Percentiles rank a stretch among this genome's conserved stretches.
Conservation (phyloP, 2,113 vertebrate genomes). For the Gallinago paraguaiae region DNA sequence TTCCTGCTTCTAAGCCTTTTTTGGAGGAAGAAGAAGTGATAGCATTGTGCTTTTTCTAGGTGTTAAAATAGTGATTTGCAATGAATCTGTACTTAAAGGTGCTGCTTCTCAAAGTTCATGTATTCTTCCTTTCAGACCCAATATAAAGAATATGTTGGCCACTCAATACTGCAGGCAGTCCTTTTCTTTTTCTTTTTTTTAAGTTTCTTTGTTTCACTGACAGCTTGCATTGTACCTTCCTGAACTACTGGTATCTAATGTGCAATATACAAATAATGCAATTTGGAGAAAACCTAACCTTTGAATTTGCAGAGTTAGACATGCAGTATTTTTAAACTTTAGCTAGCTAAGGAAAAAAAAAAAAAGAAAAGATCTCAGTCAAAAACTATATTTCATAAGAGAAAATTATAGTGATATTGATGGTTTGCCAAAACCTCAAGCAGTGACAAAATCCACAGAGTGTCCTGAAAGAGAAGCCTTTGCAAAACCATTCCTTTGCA, state of each 20-base stretch:
- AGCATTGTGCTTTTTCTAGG: background rate
- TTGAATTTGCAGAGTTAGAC: background rate
- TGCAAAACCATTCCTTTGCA: constrained; percentile 82
- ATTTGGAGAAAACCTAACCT: constrained; percentile 18
- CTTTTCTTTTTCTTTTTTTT: background rate
- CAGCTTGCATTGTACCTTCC: background rate
- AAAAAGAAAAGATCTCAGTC: constrained; percentile 32
- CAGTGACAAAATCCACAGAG: constrained; percentile 91
- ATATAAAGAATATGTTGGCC: background rate
- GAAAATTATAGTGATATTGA: constrained; percentile 85
- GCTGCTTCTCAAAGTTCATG: background rate
- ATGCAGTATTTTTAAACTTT: constrained; percentile 40
- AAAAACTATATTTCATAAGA: constrained; percentile 82
- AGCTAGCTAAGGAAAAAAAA: constrained; percentile 7
- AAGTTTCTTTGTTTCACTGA: background rate
- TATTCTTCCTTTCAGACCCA: background rate
- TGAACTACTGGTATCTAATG: background rate
- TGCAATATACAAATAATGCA: background rate
- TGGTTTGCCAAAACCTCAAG: constrained; percentile 87
- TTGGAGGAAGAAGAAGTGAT: background rate
- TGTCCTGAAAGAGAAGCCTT: constrained; percentile 88
- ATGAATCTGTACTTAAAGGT: background rate
- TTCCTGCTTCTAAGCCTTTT: constrained; percentile 10
- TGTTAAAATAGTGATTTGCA: background rate
- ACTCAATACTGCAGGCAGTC: background rate